A percentile compares a stretch with the other conserved stretches of the same genome.
These are phyloP conservation scores for Prionace glauca DNA, from an alignment of 2,797 vertebrate species.

Conservation along the genomic window DNA sequence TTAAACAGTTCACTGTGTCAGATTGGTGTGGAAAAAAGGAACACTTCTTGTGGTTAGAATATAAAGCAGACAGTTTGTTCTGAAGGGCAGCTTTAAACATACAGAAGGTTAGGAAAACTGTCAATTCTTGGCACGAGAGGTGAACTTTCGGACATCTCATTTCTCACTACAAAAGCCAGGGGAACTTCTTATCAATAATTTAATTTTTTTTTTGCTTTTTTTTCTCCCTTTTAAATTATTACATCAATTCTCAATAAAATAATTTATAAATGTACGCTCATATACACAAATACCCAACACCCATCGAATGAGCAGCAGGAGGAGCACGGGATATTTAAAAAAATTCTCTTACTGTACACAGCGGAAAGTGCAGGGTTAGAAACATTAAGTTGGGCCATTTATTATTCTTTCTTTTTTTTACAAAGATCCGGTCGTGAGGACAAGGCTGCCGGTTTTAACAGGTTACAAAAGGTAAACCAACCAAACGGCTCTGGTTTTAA, in stretches of 20 bases:
- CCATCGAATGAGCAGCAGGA: not conserved
- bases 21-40: not conserved
- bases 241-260: conserved; percentile 32
- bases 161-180: not conserved
- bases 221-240: not conserved
- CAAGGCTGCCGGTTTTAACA: not conserved
- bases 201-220: not conserved
- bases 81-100: not conserved
- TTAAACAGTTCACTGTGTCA: not conserved
- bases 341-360: not conserved
- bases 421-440: not conserved
- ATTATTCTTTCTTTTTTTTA: too few relatives aligned
- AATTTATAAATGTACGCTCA: conserved; percentile 22
- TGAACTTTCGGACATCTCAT: not conserved
- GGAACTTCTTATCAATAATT: not conserved
- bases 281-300: not conserved
- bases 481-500: not conserved
- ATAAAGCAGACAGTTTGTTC: not conserved
- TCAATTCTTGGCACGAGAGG: not conserved
- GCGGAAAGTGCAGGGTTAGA: not conserved
- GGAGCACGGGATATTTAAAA: not conserved
- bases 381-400: too few relatives aligned
- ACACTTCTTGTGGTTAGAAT: not conserved
- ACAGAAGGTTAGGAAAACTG: not conserved
- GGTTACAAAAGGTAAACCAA: not conserved